A percentile compares a stretch with the other conserved stretches of the same genome.
Evolutionary conservation across 2,113 vertebrate species (phyloP).

Genomic region (Lasiurus cinereus): DNA sequence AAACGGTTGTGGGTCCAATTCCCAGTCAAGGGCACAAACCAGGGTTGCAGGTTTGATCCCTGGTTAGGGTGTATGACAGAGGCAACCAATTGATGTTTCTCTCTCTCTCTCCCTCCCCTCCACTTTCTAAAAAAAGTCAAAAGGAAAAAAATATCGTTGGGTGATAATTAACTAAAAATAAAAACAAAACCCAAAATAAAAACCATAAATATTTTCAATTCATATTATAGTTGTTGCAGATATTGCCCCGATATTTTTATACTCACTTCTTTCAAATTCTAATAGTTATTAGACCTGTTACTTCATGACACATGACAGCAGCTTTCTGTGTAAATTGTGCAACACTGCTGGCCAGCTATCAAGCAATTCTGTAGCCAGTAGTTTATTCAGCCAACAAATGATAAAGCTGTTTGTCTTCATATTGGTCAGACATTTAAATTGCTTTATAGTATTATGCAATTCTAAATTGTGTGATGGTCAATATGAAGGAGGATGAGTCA

Average conservation of each 20-base stretch:
- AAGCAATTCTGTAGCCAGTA: not conserved
- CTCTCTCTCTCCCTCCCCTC: too few relatives aligned
- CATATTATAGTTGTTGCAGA: not conserved
- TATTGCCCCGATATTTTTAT: not conserved
- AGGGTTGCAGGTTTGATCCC: too few relatives aligned
- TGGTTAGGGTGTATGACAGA: too few relatives aligned
- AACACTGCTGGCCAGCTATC: not conserved
- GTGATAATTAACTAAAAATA: too few relatives aligned
- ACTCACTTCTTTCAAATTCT: conserved; percentile 26
- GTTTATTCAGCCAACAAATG: not conserved
- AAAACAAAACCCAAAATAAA: too few relatives aligned
- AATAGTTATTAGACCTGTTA: not conserved
- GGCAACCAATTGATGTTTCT: too few relatives aligned
- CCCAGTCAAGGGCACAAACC: too few relatives aligned
- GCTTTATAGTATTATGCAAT: not conserved
- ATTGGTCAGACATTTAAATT: not conserved
- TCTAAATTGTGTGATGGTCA: not conserved
- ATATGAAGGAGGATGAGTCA: not conserved
- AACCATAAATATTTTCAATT: conserved; percentile 38
- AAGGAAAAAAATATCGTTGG: too few relatives aligned
- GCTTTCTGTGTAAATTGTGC: not conserved
- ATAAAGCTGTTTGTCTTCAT: not conserved
- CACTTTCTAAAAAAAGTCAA: too few relatives aligned
- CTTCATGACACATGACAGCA: not conserved
- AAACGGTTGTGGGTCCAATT: too few relatives aligned